Percentiles rank a stretch among this genome's conserved stretches.
Evolutionary conservation across 2,113 vertebrate species (phyloP).

Genomic region (Gymnorhina tibicen): DNA sequence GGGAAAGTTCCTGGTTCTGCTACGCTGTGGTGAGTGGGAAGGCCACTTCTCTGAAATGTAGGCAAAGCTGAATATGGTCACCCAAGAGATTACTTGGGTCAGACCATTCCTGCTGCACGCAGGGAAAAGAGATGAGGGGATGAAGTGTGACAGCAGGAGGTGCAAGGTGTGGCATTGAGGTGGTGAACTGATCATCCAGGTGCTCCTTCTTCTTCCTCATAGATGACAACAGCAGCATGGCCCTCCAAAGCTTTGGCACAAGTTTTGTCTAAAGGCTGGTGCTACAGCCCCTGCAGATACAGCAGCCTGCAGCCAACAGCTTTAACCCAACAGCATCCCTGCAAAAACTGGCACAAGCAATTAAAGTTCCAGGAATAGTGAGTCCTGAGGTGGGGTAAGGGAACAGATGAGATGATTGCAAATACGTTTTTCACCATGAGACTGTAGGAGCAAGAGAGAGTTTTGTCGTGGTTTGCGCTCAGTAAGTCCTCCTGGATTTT

Average conservation of each 20-base stretch:
- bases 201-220: neutral
- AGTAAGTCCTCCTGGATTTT: neutral
- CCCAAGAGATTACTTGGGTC: neutral
- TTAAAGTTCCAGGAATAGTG: neutral
- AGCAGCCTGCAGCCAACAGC: neutral
- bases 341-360: neutral
- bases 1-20: neutral
- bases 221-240: neutral
- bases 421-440: neutral
- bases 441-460: neutral
- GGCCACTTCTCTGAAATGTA: neutral
- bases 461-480: neutral
- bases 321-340: neutral
- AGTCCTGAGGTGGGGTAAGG: neutral
- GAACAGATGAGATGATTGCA: neutral
- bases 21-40: neutral
- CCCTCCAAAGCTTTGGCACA: neutral
- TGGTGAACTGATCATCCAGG: neutral
- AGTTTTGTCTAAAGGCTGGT: neutral
- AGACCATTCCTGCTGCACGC: neutral
- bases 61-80: neutral
- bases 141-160: fast-evolving
- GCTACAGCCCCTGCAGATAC: neutral
- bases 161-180: neutral
- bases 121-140: neutral